Evolutionary conservation across 2,113 vertebrate species (phyloP).

Genomic region (Ictalurus furcatus): DNA sequence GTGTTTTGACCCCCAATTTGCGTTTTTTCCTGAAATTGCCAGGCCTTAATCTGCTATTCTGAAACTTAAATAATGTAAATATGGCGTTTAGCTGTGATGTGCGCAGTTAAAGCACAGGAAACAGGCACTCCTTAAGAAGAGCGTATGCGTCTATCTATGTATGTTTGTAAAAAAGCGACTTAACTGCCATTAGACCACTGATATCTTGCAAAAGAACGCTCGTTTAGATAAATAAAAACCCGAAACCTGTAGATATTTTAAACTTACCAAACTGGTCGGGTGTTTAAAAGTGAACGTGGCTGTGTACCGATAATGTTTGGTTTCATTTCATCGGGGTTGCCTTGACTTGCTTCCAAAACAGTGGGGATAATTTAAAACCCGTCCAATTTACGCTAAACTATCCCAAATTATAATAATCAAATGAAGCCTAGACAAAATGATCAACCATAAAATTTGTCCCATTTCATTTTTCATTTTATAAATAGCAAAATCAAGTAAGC

Average conservation of each 20-base stretch:
- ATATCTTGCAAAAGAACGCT: not conserved
- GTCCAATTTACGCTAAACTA: not conserved
- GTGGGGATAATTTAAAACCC: not conserved
- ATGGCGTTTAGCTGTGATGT: not conserved
- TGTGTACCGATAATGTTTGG: not conserved
- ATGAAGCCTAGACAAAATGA: not conserved
- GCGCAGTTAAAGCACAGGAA: not conserved
- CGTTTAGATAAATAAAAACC: not conserved
- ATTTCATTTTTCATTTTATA: not conserved
- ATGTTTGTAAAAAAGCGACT: not conserved
- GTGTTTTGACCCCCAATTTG: not conserved
- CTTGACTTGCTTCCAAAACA: not conserved
- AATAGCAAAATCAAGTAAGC: not conserved
- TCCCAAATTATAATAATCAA: not conserved
- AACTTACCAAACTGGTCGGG: not conserved
- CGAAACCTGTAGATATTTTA: not conserved
- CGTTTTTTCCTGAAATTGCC: not conserved
- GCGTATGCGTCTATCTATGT: not conserved
- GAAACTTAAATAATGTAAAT: rapidly evolving
- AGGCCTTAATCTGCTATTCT: not conserved
- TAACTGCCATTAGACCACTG: too few relatives aligned
- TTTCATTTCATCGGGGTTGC: not conserved
- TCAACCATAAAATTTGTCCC: not conserved
- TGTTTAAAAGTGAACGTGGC: not conserved
- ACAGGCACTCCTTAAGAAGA: not conserved